Percentiles rank a stretch among this genome's conserved stretches.
phyloP scores from a whole-genome alignment of 2,888 invertebrate species.

The Cantharis nigra region DNA sequence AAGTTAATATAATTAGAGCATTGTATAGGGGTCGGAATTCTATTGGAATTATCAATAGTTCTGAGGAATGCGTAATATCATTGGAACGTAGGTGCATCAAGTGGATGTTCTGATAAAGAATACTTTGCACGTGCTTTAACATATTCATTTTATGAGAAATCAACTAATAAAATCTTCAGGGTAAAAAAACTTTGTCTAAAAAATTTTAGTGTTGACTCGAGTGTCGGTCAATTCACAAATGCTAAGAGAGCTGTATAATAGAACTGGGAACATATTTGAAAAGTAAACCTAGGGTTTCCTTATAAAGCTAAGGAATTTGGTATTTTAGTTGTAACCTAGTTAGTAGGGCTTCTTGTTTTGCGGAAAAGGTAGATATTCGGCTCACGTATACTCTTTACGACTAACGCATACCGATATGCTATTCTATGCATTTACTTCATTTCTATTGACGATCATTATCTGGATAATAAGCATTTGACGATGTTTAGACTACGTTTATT shows the following conservation, averaged over 20 bases:
- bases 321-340: constrained; percentile 46
- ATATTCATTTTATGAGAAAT: not conserved
- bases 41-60: constrained; percentile 5
- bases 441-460: constrained; percentile 44
- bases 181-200: constrained; percentile 1
- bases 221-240: constrained; percentile 8
- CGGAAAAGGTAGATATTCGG: constrained; percentile 41
- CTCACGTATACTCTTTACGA: constrained; percentile 45
- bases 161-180: not conserved
- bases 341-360: constrained; percentile 43
- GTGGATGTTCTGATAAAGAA: constrained; percentile 8
- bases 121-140: constrained; percentile 3
- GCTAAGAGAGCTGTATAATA: not conserved
- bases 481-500: constrained; percentile 8
- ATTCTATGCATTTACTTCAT: constrained; percentile 40
- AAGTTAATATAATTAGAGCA: constrained; percentile 10
- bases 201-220: constrained; percentile 8
- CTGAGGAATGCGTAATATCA: constrained; percentile 10
- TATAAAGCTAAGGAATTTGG: constrained; percentile 31
- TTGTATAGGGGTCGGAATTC: constrained; percentile 8
- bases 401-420: constrained; percentile 46
- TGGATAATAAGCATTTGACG: constrained; percentile 39
- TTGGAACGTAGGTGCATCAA: constrained; percentile 14
- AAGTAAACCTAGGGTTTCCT: constrained; percentile 20
- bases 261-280: constrained; percentile 19